phyloP scores from a whole-genome alignment of 2,888 invertebrate genomes.

The Drosophila atripex region DNA sequence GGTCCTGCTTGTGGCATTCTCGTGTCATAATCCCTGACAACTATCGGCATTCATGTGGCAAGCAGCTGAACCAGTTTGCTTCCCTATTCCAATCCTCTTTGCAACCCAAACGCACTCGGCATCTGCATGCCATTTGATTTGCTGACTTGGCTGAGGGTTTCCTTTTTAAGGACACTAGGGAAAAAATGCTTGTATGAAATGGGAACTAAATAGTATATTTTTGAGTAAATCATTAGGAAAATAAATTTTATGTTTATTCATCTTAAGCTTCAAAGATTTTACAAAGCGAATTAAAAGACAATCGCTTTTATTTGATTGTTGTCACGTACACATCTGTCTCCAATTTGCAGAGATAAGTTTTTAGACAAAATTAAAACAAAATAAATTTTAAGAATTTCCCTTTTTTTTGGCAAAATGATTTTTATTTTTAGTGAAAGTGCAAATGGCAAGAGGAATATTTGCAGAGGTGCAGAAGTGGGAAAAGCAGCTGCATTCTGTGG shows the following conservation, averaged over 20 bases:
- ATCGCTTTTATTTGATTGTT: too few relatives aligned
- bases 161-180: slow-evolving; percentile 14
- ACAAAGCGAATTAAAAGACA: too few relatives aligned
- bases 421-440: slow-evolving; percentile 9
- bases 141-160: slow-evolving; percentile 49
- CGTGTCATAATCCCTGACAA: slow-evolving; percentile 79
- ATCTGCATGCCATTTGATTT: slow-evolving; percentile 67
- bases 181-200: background rate
- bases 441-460: background rate
- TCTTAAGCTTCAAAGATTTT: too few relatives aligned
- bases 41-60: slow-evolving; percentile 71
- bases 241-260: background rate
- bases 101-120: slow-evolving; percentile 35
- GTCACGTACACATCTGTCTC: too few relatives aligned
- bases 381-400: background rate
- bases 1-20: slow-evolving; percentile 42
- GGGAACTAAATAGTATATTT: background rate
- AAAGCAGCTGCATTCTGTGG: slow-evolving; percentile 55
- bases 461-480: background rate
- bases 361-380: background rate
- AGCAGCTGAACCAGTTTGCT: slow-evolving; percentile 39
- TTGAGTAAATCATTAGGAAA: background rate
- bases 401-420: background rate
- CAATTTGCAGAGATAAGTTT: background rate
- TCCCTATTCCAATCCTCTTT: slow-evolving; percentile 22